Evolutionary conservation across 1,140 invertebrate species (phyloP).

Genomic region (Asobara japonica): DNA sequence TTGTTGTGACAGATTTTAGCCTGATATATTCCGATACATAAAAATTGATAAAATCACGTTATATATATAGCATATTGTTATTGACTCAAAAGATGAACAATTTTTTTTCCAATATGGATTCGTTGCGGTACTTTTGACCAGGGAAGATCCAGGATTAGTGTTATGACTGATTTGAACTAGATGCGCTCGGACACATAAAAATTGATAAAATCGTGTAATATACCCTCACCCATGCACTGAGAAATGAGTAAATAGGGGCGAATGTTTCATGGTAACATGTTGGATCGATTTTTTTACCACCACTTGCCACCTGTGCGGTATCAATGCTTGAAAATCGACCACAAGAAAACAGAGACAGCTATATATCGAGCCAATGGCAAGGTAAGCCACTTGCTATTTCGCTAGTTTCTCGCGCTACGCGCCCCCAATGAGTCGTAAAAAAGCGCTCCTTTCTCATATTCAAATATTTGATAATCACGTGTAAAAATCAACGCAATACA

Average conservation of each 20-base stretch:
- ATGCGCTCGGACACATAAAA: not conserved
- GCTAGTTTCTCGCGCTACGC: constrained; percentile 33
- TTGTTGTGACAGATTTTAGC: no score
- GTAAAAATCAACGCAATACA: not conserved
- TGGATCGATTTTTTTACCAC: constrained; percentile 52
- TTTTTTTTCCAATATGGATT: no score
- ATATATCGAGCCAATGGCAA: constrained; percentile 51
- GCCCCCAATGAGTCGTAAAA: constrained; percentile 10
- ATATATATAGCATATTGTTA: no score
- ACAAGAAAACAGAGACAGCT: constrained; percentile 32
- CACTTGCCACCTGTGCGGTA: constrained; percentile 42
- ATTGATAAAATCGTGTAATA: not conserved
- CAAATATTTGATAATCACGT: not conserved
- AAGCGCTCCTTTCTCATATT: not conserved
- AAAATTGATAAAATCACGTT: no score
- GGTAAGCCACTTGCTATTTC: constrained; percentile 42
- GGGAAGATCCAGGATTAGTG: no score
- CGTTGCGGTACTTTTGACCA: no score
- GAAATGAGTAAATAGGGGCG: constrained; percentile 14
- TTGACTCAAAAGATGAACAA: no score
- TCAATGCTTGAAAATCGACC: constrained; percentile 38
- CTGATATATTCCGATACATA: no score
- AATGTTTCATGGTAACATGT: constrained; percentile 31
- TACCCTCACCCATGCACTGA: not conserved
- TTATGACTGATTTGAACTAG: not conserved